Base-by-base conservation (phyloP, 2,888 invertebrate species). In the Rapana venosa region DNA sequence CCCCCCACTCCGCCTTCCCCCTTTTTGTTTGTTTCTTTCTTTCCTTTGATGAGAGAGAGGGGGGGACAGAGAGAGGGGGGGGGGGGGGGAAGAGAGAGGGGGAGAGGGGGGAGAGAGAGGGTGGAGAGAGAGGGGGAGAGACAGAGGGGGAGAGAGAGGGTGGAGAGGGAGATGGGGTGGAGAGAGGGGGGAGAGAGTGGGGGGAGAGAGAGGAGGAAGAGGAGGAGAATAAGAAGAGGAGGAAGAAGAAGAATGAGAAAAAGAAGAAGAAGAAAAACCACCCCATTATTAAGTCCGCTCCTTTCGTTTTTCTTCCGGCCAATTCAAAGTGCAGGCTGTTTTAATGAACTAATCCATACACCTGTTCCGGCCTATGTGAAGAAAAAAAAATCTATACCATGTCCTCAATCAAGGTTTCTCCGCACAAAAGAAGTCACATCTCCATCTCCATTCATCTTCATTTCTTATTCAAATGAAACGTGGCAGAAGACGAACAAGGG, bases 231-330 rank as follows among this genome's bases (percentile, higher is more conserved):
- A n/a, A 11, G n/a, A 11, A 70, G n/a, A 0, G n/a, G 30, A 85
- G 85, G 56, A 0, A 85, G 56, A 84, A n/a, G n/a, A 26, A 85
- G 85, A 85, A 20, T 4, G 85, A 85, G 85, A 85, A 26, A 85
- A 56, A 85, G 36, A 85, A 20, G 56, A 56, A 56, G 85, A 56
- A 56, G 8, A 8, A 47, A 8, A 47, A 47, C 47, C 2, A 47
- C 47, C 8, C 47, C 47, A 47, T 32, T 30, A 79, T 30, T 17
- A 35, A 26, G 6, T 17, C 32, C 30, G n/a, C 26, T 35, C 36
- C 47, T 20, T 1, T 2, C 47, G 32, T 32, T 66, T 58, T 61
- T 20, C 30, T 13, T 30, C n/a, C 35, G 61, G 35, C 61, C 61
- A 15, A 66, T n/a, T 15, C 30, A n/a, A 87, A n/a, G n/a, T 58